phyloP scores from a whole-genome alignment of 1,140 invertebrate species.

The Aphelenchoides besseyi region DNA sequence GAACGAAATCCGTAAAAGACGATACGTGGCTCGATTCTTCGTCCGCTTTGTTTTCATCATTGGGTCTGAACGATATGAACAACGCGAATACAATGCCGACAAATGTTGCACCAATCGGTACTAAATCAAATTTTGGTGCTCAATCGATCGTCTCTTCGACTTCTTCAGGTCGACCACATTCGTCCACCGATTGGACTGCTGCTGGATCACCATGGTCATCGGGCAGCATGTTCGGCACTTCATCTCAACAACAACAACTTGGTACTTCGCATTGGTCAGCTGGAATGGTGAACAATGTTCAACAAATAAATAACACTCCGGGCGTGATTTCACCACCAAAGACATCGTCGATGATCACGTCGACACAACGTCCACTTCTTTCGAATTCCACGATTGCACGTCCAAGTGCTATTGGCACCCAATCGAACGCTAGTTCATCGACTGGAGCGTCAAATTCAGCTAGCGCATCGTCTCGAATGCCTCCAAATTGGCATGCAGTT shows the following conservation, averaged over 20 bases:
- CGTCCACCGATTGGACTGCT: conserved; percentile 21
- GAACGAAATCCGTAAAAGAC: not conserved
- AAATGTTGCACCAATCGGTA: not conserved
- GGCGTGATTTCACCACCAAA: not conserved
- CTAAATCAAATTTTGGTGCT: not conserved
- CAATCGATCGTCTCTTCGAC: not conserved
- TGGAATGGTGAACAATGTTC: not conserved
- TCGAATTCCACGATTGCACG: not conserved
- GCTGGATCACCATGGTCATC: not conserved
- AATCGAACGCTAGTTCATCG: not conserved
- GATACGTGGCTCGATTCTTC: conserved; percentile 12
- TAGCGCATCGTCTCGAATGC: not conserved
- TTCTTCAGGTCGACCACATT: conserved; percentile 12
- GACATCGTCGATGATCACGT: not conserved
- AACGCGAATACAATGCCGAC: not conserved
- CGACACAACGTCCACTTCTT: not conserved
- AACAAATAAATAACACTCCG: not conserved
- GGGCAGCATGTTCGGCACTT: not conserved
- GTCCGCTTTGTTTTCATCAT: not conserved
- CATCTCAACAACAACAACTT: not conserved
- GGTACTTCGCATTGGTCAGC: not conserved
- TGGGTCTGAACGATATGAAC: not conserved
- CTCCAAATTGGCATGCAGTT: not conserved
- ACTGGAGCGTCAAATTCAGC: not conserved
- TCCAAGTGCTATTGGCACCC: not conserved